phyloP scores from a whole-genome alignment of 53 echinoderm and acorn worm genomes.

The Apostichopus leukothele region DNA sequence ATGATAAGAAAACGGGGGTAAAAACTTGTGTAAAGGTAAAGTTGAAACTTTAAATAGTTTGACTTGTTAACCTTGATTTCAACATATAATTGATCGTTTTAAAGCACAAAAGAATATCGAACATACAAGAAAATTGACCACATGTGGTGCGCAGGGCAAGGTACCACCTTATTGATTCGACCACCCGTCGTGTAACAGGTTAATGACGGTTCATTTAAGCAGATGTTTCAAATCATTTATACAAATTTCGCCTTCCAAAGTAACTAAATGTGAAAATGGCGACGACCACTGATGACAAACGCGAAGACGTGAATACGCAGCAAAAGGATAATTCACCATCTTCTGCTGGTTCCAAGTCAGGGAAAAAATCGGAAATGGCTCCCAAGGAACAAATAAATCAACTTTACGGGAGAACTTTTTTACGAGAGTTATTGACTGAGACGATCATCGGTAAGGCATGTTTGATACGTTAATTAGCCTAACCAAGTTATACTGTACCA shows the following conservation, averaged over 20 bases:
- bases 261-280: constrained; percentile 57
- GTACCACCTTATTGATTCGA: no score
- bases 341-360: neutral
- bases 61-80: no score
- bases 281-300: constrained; percentile 45
- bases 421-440: constrained; percentile 72
- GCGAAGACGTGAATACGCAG: neutral
- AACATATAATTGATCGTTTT: no score
- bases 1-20: no score
- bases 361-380: neutral
- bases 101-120: no score
- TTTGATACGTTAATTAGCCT: neutral
- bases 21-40: no score
- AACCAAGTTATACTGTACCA: neutral
- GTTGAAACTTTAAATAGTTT: no score
- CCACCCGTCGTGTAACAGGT: no score
- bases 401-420: constrained; percentile 62
- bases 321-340: constrained; percentile 16
- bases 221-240: neutral
- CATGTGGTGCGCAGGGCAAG: no score
- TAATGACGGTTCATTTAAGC: no score
- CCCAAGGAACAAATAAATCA: neutral
- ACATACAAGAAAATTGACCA: no score
- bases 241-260: neutral
- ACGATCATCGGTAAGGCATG: constrained; percentile 64